These are phyloP conservation scores for Neostethus bicornis DNA, from an alignment of 2,797 vertebrate genomes.

Conservation along the genomic window DNA sequence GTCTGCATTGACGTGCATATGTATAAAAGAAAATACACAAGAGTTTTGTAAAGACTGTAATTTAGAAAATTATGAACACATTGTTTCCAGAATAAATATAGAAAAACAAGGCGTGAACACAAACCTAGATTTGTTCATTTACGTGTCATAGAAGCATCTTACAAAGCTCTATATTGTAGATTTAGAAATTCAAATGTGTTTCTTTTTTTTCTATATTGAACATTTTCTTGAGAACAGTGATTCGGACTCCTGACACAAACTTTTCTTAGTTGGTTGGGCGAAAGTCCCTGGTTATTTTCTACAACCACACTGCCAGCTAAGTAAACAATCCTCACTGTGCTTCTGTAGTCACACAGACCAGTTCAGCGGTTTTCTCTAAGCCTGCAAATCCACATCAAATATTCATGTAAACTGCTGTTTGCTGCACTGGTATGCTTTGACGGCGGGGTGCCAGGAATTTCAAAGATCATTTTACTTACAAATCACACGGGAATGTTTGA, in stretches of 20 bases:
- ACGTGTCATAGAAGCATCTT: too few relatives aligned
- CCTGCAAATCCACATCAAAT: conserved; percentile 76
- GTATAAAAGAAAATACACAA: background rate
- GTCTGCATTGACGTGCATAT: background rate
- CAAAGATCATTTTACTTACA: conserved; percentile 52
- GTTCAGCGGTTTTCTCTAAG: conserved; percentile 51
- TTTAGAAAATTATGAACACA: conserved; percentile 50
- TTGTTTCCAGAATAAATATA: conserved; percentile 50
- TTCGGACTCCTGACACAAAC: conserved; percentile 54
- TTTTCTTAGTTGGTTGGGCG: conserved; percentile 52
- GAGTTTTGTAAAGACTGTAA: conserved; percentile 48
- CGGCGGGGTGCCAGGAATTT: conserved; percentile 66
- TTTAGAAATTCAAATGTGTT: conserved; percentile 9
- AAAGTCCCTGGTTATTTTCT: conserved; percentile 63
- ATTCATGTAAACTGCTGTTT: conserved; percentile 45
- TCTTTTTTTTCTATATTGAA: conserved; percentile 31
- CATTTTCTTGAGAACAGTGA: conserved; percentile 57
- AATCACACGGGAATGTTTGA: conserved; percentile 61
- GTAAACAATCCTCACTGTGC: conserved; percentile 67
- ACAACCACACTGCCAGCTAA: conserved; percentile 69
- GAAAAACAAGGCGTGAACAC: conserved; percentile 49
- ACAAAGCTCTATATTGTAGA: conserved; percentile 24
- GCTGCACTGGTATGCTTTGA: conserved; percentile 58
- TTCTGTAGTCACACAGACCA: conserved; percentile 62
- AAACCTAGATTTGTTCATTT: background rate